These are phyloP conservation scores for Artemisiospiza belli DNA, from an alignment of 2,113 vertebrate species.

Conservation along the genomic window DNA sequence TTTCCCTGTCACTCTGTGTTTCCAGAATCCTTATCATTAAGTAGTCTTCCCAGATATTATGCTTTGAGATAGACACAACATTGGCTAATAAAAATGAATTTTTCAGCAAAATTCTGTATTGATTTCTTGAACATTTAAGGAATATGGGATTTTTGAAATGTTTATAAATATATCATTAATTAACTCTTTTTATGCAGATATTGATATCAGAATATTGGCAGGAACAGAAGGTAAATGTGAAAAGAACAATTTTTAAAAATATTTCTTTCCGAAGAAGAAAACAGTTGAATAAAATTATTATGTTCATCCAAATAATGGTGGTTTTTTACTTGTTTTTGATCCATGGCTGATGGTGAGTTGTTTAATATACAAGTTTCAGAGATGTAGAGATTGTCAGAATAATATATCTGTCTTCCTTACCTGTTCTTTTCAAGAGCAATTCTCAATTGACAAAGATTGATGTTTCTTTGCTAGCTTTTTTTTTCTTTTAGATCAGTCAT, in stretches of 20 bases:
- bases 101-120: background rate
- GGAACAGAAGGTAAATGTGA: background rate
- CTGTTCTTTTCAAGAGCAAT: background rate
- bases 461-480: background rate
- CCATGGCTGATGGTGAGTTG: background rate
- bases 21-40: background rate
- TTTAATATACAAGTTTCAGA: background rate
- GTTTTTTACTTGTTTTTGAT: background rate
- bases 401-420: background rate
- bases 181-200: background rate
- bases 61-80: background rate
- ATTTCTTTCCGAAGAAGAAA: background rate
- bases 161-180: background rate
- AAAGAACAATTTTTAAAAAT: background rate
- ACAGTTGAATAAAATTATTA: background rate
- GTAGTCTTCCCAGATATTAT: background rate
- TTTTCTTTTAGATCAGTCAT: background rate
- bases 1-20: background rate
- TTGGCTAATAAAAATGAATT: background rate
- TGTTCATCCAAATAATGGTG: background rate
- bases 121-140: background rate
- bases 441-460: constrained; percentile 19
- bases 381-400: background rate
- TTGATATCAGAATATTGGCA: background rate
- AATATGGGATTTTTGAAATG: background rate